phyloP scores from a whole-genome alignment of 2,113 vertebrate species.

The Cariama cristata region DNA sequence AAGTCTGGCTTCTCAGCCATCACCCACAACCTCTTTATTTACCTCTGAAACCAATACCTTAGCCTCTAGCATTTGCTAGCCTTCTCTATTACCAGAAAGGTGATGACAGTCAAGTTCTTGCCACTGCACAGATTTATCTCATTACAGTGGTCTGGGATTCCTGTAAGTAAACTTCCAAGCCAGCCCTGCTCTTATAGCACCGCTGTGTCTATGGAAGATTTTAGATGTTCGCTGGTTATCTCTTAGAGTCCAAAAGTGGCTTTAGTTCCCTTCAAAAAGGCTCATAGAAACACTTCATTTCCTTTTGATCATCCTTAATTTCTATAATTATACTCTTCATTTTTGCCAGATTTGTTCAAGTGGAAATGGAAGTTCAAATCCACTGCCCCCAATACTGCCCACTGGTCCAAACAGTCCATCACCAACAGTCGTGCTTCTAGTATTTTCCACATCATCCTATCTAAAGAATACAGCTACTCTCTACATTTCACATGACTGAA shows the following conservation, averaged over 20 bases:
- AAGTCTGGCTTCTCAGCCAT: neutral
- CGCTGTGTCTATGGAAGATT: neutral
- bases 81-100: neutral
- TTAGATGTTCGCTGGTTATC: neutral
- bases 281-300: neutral
- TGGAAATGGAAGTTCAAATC: neutral
- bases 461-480: neutral
- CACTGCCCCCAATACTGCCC: neutral
- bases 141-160: neutral
- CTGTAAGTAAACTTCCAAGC: neutral
- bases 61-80: neutral
- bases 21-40: neutral
- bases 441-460: neutral
- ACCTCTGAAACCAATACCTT: neutral
- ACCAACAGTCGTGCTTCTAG: neutral
- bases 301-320: neutral
- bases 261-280: neutral
- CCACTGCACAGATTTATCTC: neutral
- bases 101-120: neutral
- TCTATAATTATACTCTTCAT: neutral
- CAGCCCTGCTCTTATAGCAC: neutral
- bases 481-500: neutral
- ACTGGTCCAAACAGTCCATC: neutral
- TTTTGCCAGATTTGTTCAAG: neutral
- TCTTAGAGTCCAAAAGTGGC: neutral